These are phyloP conservation scores for Sympetrum striolatum DNA, from an alignment of 2,888 invertebrate species.

Conservation along the genomic window DNA sequence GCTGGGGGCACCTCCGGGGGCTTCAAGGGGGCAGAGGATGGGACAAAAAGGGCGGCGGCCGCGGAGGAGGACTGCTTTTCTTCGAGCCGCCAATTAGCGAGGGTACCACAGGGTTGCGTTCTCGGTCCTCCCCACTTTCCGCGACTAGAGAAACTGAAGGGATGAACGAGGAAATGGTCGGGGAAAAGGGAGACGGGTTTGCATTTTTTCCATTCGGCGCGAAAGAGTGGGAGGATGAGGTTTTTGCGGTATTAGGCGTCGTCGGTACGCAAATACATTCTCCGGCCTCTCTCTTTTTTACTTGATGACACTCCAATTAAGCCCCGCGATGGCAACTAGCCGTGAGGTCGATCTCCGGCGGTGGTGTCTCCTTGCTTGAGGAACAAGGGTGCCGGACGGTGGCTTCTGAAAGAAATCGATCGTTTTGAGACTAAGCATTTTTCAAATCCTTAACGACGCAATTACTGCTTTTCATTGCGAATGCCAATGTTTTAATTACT, in stretches of 20 bases:
- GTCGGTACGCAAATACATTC: neutral
- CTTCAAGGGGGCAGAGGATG: neutral
- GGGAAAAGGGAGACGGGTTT: neutral
- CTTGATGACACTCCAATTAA: constrained; percentile 39
- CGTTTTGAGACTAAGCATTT: too few relatives aligned
- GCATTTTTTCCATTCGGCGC: neutral
- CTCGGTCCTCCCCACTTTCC: neutral
- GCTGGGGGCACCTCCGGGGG: neutral
- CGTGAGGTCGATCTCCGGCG: neutral
- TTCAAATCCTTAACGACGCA: too few relatives aligned
- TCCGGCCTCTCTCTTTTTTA: constrained; percentile 4
- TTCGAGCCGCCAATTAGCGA: constrained; percentile 36
- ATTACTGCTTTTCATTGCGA: too few relatives aligned
- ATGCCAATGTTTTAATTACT: too few relatives aligned
- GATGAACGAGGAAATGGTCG: neutral
- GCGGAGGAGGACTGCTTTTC: constrained; percentile 29
- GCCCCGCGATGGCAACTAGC: constrained; percentile 1
- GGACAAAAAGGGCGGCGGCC: neutral
- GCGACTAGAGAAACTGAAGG: neutral
- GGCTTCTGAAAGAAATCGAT: neutral
- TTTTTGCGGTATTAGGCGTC: neutral
- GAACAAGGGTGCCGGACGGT: neutral
- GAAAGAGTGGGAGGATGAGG: neutral
- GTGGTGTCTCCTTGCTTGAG: neutral
- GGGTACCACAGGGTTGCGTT: constrained; percentile 8